Conservation (phyloP, 1,140 invertebrate genomes). For the Hypsibius dujardini region DNA sequence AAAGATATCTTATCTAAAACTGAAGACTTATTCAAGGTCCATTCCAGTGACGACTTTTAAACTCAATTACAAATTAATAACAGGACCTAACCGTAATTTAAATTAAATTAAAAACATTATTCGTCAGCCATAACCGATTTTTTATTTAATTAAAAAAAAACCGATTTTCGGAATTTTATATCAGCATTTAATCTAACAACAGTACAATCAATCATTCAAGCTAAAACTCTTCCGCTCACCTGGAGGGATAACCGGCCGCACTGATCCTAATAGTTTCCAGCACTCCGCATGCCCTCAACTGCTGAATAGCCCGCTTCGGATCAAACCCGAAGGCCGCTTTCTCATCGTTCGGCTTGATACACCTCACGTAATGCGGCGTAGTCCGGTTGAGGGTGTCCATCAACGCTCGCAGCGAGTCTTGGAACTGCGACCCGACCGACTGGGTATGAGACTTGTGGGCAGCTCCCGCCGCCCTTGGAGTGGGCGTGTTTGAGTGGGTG, state of each 20-base stretch:
- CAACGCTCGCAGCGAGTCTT: slow-evolving; percentile 70
- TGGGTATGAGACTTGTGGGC: slow-evolving; percentile 35
- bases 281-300: slow-evolving; percentile 84
- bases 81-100: too few species aligned
- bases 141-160: too few species aligned
- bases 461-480: slow-evolving; percentile 30
- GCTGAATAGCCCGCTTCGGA: slow-evolving; percentile 72
- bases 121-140: too few species aligned
- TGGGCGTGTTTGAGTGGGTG: too few species aligned
- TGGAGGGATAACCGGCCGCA: slow-evolving; percentile 83
- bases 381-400: slow-evolving; percentile 85
- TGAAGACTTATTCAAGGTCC: too few species aligned
- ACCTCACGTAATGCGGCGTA: slow-evolving; percentile 92
- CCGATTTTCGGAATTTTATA: too few species aligned
- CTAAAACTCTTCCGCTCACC: slow-evolving; percentile 28
- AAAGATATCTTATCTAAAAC: too few species aligned
- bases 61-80: too few species aligned
- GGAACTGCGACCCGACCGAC: slow-evolving; percentile 54
- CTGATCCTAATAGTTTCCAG: slow-evolving; percentile 93
- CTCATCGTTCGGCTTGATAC: slow-evolving; percentile 94
- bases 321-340: slow-evolving; percentile 79
- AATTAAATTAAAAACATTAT: too few species aligned
- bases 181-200: too few species aligned
- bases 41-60: too few species aligned
- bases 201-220: too few species aligned